Base-by-base conservation (phyloP, 2,113 vertebrate species). In the Nothoprocta pentlandii region DNA sequence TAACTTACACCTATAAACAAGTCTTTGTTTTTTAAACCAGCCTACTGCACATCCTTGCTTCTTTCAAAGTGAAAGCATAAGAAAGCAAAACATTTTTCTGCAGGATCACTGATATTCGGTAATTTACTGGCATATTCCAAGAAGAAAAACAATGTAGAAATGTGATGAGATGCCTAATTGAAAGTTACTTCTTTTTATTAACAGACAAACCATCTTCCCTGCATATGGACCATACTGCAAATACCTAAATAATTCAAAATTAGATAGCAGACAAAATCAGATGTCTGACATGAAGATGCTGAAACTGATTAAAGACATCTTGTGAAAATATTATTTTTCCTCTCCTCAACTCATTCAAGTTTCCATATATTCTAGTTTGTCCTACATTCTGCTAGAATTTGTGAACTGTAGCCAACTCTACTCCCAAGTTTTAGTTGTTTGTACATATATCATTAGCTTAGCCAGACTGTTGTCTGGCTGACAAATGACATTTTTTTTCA, bases 21-120 rank as follows among this genome's bases (percentile, higher is more conserved):
- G 3, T 30, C 16, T 59, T 76, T 15, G 28, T 74, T 91, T 56
- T 36, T 20, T 23, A 84, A 73, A 39, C 12, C 51, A 26, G 26
- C 44, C 20, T 67, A 12, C 9, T 85, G 82, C 51, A 47, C 8
- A 79, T 32, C 2, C 13, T 5, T 1, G 5, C 67, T 34, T 71
- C 59, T 90, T 12, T 85, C 59, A 84, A 59, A 87, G 44, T 30
- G 53, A 89, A 78, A 92, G 22, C 17, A 30, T 36, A 58, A 81
- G 30, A 23, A 93, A 77, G 66, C 10, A 8, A 49, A 88, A 42
- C 6, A 34, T 17, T 80, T 47, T 47, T 12, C 2, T 85, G 26
- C 20, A 59, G 23, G 86, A 71, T 32, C 54, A 67, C 9, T 11
- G 23, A 59, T 47, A 79, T 4, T 1, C 4, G 82, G 15, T 63